A percentile compares a stretch with the other conserved stretches of the same genome.
Evolutionary conservation across 2,888 invertebrate genomes (phyloP).

Genomic region (Alloscopus bannaensis): DNA sequence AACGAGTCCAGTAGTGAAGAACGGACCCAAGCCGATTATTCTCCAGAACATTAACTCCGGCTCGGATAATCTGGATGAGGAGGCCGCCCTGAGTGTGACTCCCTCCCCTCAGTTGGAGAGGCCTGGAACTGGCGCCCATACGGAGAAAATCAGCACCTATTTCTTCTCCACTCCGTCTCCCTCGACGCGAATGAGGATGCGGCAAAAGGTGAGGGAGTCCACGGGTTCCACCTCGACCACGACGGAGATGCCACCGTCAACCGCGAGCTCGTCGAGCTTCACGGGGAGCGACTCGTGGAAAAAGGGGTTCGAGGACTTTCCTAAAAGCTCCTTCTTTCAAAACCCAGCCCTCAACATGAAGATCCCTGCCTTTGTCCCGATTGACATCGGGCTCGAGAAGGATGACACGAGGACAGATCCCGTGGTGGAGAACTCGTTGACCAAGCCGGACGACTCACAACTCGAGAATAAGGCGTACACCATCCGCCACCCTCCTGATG

Average conservation of each 20-base stretch:
- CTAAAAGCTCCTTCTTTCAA: constrained; percentile 10
- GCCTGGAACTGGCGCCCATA: constrained; percentile 62
- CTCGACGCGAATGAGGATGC: constrained; percentile 19
- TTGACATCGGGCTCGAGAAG: constrained; percentile 31
- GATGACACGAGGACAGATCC: constrained; percentile 34
- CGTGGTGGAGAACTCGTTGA: constrained; percentile 17
- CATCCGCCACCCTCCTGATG: constrained; percentile 6
- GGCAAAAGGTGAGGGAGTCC: constrained; percentile 33
- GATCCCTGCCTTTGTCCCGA: constrained; percentile 50
- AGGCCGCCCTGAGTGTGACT: constrained; percentile 35
- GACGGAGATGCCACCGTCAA: neutral
- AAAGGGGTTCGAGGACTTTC: constrained; percentile 23
- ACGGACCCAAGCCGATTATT: constrained; percentile 66
- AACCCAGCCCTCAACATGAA: constrained; percentile 6
- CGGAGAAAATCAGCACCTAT: constrained; percentile 68
- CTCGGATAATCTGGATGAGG: neutral
- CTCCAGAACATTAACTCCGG: constrained; percentile 32
- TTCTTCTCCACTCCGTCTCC: constrained; percentile 60
- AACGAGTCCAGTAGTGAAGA: constrained; percentile 48
- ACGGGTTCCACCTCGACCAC: neutral
- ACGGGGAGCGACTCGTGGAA: constrained; percentile 41
- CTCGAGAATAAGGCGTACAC: constrained; percentile 43
- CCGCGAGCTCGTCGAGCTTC: neutral
- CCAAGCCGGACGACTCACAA: constrained; percentile 12
- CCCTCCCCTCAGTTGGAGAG: constrained; percentile 69